Base-by-base conservation (phyloP, 2,113 vertebrate genomes). In the Oncorhynchus masou region DNA sequence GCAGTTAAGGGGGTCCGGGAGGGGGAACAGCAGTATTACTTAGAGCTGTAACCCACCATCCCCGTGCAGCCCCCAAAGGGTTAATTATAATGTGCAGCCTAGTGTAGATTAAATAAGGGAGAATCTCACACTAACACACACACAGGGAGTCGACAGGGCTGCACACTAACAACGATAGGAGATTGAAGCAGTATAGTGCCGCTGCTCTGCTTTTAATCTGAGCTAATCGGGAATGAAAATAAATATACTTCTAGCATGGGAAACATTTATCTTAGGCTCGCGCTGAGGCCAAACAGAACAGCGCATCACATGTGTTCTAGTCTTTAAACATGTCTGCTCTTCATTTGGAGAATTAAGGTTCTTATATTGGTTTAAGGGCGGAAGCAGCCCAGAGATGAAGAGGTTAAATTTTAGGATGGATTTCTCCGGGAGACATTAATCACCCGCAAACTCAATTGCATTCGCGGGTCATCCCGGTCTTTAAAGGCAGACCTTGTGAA, bases 71-170 rank as follows among this genome's bases (percentile, higher is more conserved):
- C 90, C 92, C 92, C 94, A 92, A 90, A 90, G 94, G 94, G 94
- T 95, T 96, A 95, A 97, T 97, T 95, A 96, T 94, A 79, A 87
- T 90, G 93, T 93, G 91, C 95, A 95, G 94, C 88, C 93, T 94
- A 90, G 93, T 95, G 94, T 92, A 95, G 94, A 93, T 91, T 90
- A 85, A 93, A 92, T 92, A 92, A 92, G 83, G 81, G 83, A 90
- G 90, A 84, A 90, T 94, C 94, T 91, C 94, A 92, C 91, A 93
- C 88, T 85, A 89, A 92, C 89, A 88, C 85, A 88, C 88, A 77
- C 86, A 75, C 73, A 81, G 78, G 77, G 54, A 48, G 69, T 54
- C 29, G 7, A 11, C 25, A 66, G 51, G 39, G 51, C 51, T 48
- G 12, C 71, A 45, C 39, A 45, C 39, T 45, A 12, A 45, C 39